Base-by-base conservation (phyloP, 2,113 vertebrate genomes). In the Macrotus californicus region DNA sequence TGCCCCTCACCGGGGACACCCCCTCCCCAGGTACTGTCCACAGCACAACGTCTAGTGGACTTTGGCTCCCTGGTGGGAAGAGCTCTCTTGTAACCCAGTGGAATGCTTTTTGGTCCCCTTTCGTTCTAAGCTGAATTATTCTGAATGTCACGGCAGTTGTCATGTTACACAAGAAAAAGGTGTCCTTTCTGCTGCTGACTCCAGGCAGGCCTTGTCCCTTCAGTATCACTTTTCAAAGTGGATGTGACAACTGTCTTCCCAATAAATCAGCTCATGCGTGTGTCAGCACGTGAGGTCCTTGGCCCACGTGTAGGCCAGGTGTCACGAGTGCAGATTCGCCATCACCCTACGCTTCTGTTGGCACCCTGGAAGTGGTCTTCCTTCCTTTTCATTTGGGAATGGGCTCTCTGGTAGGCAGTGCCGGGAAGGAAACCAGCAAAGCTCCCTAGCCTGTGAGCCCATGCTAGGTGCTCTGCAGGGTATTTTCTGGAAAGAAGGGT, bases 311-410 rank as follows among this genome's bases (percentile, higher is more conserved):
- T 41, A 29, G 46, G 73, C 34, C 12, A 0, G 88, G 31, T 29
- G 12, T 88, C 54, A 41, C 59, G 39, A 22, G n/a, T 0, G 6
- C 6, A 24, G 64, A 8, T 36, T 5, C 0, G 0, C 64, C 12
- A 0, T 13, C 66, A 2, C 2, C 1, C 2, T 0, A 1, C 34
- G 21, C 70, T 66, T 39, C 39, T 19, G 39, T 24, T 0, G 1
- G 73, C 16, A 2, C 36, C 7, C 29, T 6, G 0, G 84, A 7
- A n/a, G 21, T 2, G 2, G 4, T 0, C 48, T 18, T 6, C 14
- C 14, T 61, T 41, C 16, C 69, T 48, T 21, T 24, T 14, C 34
- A 18, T 12, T n/a, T 8, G 0, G 13, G 36, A 29, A 31, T 3
- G 43, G 39, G n/a, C 76, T 43, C 46, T 56, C 4, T 0, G 43